Percentiles rank a stretch among this genome's conserved stretches.
phyloP scores from a whole-genome alignment of 2,797 vertebrate genomes.

The Cynodonichthys magdalenae region DNA sequence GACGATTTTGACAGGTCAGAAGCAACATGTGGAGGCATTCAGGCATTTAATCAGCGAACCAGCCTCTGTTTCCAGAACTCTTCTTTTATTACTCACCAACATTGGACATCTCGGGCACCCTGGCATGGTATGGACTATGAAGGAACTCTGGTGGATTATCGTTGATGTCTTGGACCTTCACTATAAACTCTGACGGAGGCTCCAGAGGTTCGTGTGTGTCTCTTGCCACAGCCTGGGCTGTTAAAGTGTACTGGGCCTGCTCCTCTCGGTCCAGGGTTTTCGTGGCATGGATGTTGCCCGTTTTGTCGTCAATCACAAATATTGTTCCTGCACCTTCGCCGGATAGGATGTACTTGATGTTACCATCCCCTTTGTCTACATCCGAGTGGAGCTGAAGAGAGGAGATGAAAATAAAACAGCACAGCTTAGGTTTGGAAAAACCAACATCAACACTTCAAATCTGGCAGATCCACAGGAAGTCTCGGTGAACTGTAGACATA shows the following conservation, averaged over 20 bases:
- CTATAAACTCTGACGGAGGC: slow-evolving; percentile 96
- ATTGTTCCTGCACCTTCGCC: slow-evolving; percentile 97
- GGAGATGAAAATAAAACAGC: slow-evolving; percentile 13
- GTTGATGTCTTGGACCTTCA: slow-evolving; percentile 99
- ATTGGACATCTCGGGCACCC: slow-evolving; percentile 97
- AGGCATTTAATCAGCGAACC: background rate
- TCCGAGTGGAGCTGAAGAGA: slow-evolving; percentile 93
- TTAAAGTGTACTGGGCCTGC: slow-evolving; percentile 96
- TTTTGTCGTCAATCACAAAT: slow-evolving; percentile 99
- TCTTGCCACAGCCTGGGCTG: slow-evolving; percentile 93
- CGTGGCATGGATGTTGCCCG: slow-evolving; percentile 98
- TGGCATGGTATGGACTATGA: slow-evolving; percentile 93
- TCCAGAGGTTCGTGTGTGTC: slow-evolving; percentile 94
- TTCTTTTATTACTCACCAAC: slow-evolving; percentile 86
- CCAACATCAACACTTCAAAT: background rate
- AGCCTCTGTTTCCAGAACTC: background rate
- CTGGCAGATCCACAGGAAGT: too few species aligned
- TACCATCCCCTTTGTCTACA: slow-evolving; percentile 91
- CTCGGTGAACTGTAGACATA: too few species aligned
- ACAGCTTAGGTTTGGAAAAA: background rate
- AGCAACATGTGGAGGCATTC: too few species aligned
- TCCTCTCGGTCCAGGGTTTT: slow-evolving; percentile 97
- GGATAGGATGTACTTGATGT: slow-evolving; percentile 98
- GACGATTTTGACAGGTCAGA: too few species aligned
- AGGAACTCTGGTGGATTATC: slow-evolving; percentile 97